These are phyloP conservation scores for Sinocyclocheilus rhinocerous DNA, from an alignment of 2,113 vertebrate genomes.

Conservation along the genomic window DNA sequence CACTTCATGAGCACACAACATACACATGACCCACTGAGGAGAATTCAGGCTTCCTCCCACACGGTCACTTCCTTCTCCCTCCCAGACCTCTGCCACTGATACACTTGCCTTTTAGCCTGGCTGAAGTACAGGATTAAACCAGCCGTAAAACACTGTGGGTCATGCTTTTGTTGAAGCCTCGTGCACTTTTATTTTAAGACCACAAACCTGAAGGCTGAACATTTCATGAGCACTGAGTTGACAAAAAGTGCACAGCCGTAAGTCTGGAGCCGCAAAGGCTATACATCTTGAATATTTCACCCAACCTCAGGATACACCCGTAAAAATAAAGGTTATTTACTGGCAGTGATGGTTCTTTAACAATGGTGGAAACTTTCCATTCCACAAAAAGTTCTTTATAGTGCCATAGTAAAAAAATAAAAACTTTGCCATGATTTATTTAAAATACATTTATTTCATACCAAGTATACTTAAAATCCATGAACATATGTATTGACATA, in stretches of 20 bases:
- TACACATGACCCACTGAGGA: slow-evolving; percentile 42
- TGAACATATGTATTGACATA: too few relatives aligned
- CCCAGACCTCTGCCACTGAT: slow-evolving; percentile 59
- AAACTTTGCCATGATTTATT: too few relatives aligned
- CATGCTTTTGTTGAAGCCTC: slow-evolving; percentile 2
- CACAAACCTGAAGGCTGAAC: not conserved
- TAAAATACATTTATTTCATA: too few relatives aligned
- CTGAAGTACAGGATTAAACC: slow-evolving; percentile 39
- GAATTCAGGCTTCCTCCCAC: slow-evolving; percentile 36
- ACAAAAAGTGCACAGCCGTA: slow-evolving; percentile 3
- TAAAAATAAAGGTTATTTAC: not conserved
- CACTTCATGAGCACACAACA: slow-evolving; percentile 42
- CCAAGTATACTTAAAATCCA: too few relatives aligned
- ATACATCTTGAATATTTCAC: not conserved
- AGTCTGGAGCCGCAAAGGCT: not conserved
- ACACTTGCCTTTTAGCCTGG: slow-evolving; percentile 65
- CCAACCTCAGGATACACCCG: too few relatives aligned
- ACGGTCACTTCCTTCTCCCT: slow-evolving; percentile 35
- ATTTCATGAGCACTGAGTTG: slow-evolving; percentile 3
- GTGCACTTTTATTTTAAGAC: slow-evolving; percentile 24
- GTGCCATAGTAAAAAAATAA: too few relatives aligned
- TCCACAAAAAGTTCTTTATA: too few relatives aligned
- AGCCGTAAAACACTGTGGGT: not conserved
- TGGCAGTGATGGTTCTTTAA: not conserved
- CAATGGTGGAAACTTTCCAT: too few relatives aligned